phyloP scores from a whole-genome alignment of 1,140 invertebrate genomes.

The Eciton burchellii region DNA sequence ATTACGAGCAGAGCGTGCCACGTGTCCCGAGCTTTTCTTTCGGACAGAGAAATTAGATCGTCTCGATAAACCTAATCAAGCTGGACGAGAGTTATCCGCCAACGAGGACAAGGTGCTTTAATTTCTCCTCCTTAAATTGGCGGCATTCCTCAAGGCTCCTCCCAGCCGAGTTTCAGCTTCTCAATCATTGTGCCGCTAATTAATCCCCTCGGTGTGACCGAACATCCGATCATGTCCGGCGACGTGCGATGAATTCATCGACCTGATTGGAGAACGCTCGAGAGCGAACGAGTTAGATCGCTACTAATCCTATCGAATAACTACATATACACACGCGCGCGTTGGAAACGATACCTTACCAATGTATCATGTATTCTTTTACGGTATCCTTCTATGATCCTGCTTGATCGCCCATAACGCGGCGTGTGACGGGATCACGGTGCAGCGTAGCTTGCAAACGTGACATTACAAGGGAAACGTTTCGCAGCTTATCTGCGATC shows the following conservation, averaged over 20 bases:
- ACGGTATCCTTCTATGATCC: background rate
- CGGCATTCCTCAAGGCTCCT: slow-evolving; percentile 21
- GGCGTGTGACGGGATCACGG: background rate
- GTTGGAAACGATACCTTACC: background rate
- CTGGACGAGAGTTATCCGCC: background rate
- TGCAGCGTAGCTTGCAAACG: slow-evolving; percentile 32
- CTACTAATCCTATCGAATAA: slow-evolving; percentile 32
- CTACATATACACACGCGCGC: background rate
- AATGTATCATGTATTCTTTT: slow-evolving; percentile 37
- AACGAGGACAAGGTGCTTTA: background rate
- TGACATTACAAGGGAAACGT: slow-evolving; percentile 42
- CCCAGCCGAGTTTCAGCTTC: slow-evolving; percentile 30
- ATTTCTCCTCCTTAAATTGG: slow-evolving; percentile 13
- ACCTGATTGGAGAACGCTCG: background rate
- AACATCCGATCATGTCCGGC: slow-evolving; percentile 26
- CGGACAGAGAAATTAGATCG: slow-evolving; percentile 13
- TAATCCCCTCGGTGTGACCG: slow-evolving; percentile 35
- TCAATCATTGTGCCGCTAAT: slow-evolving; percentile 42
- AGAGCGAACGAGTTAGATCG: slow-evolving; percentile 15
- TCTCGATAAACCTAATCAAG: background rate
- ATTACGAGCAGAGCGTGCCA: background rate
- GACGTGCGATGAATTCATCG: slow-evolving; percentile 35
- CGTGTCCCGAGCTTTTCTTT: background rate
- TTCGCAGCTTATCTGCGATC: slow-evolving; percentile 4
- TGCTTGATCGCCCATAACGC: slow-evolving; percentile 21